Evolutionary conservation across 2,797 vertebrate genomes (phyloP).

Genomic region (Threskiornis aethiopicus): DNA sequence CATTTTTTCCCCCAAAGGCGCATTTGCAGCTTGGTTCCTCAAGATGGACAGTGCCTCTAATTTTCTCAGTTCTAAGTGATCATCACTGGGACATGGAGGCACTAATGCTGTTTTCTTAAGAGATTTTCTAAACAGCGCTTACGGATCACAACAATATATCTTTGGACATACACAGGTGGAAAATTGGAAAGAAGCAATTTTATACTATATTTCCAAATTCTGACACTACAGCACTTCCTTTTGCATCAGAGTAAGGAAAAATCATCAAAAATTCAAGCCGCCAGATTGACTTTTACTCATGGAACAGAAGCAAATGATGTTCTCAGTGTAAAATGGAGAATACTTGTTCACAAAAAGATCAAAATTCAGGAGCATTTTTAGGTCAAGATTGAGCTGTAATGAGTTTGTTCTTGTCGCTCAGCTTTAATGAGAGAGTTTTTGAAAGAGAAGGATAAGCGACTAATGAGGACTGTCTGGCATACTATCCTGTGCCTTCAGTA

Average conservation of each 20-base stretch:
- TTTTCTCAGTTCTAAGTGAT: neutral
- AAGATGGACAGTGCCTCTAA: neutral
- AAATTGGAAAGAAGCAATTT: neutral
- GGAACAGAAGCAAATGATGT: neutral
- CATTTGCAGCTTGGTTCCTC: neutral
- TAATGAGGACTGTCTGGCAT: neutral
- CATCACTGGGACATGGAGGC: neutral
- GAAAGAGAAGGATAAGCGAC: neutral
- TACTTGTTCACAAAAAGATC: neutral
- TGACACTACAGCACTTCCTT: neutral
- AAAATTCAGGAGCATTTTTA: neutral
- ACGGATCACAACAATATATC: fast-evolving
- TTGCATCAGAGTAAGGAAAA: neutral
- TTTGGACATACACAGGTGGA: neutral
- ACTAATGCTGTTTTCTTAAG: neutral
- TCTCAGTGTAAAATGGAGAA: neutral
- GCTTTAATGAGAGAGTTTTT: neutral
- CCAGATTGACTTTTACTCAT: neutral
- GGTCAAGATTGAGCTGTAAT: neutral
- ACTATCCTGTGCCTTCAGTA: neutral
- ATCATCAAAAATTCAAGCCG: neutral
- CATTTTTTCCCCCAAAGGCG: neutral
- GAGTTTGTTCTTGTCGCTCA: neutral
- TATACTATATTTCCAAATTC: neutral
- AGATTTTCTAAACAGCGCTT: neutral